Evolutionary conservation across 2,888 invertebrate species (phyloP), one percentile per base, ranked within the genome.

Genomic region (Tetranychus truncatus): DNA sequence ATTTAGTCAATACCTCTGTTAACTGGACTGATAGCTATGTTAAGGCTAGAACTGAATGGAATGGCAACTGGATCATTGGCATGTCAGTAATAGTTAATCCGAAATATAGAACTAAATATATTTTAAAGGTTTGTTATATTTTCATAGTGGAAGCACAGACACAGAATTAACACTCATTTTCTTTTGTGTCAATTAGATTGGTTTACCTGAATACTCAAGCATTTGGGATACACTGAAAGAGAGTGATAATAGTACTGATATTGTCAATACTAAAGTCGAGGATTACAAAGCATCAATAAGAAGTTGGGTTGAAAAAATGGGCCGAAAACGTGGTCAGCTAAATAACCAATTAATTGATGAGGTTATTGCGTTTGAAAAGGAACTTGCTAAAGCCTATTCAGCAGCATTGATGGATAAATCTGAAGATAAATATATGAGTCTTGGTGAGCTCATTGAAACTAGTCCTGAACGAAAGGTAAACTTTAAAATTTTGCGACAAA

Each of bases 1-100:
- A 55, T 15, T 15, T 15, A 55, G 15, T 55, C 15, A 55, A 55
- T 1, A 6, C 55, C 1, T 11, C n/a, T 24, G 20, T 24, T 24
- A 69, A 20, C 6, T 69, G 69, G 69, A 24, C 34, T 69, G 69
- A 69, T 69, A 24, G 21, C 5, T 20, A 24, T 69, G 69, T 69
- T 20, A 69, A 69, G 20, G 69, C 69, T 11, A 21, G 69, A 21
- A 24, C 69, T 69, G 69, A 69, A 24, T 69, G 69, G 69, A 69
- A 69, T 24, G 34, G 34, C 11, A 69, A 69, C 20, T 69, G 69
- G 69, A 69, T 69, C n/a, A 69, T 69, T 24, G 69, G 69, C n/a
- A 24, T 69, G 20, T 21, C 18, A 11, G 69, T 69, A 20, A 24
- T 69, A 24, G 69, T 69, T 8, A 69, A 69, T 24, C 69, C 69